A percentile compares a stretch with the other conserved stretches of the same genome.
Conservation (phyloP, 2,888 invertebrate species). For the Sesamia inferens region DNA sequence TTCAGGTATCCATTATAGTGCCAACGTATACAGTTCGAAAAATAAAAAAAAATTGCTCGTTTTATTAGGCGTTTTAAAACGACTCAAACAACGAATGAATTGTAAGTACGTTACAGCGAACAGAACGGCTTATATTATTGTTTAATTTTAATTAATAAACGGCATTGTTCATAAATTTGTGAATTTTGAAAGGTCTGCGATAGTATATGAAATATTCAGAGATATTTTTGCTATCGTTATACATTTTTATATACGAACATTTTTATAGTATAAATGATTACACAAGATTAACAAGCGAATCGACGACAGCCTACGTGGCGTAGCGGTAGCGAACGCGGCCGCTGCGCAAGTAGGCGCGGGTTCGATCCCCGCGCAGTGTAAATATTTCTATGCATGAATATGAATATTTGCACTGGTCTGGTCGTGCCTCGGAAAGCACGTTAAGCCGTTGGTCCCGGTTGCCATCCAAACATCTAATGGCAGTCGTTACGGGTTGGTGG, state of each 20-base stretch:
- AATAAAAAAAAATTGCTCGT: slow-evolving; percentile 9
- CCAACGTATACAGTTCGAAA: background rate
- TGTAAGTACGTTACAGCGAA: slow-evolving; percentile 6
- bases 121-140: background rate
- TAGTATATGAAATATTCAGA: background rate
- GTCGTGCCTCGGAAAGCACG: too few species aligned
- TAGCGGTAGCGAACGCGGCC: too few species aligned
- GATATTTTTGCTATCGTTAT: background rate
- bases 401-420: too few species aligned
- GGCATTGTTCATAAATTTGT: background rate
- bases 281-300: too few species aligned
- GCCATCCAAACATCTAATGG: too few species aligned
- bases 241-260: background rate
- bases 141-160: slow-evolving; percentile 22
- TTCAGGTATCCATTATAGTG: background rate
- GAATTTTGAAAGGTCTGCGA: slow-evolving; percentile 13
- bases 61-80: slow-evolving; percentile 32
- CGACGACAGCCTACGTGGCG: too few species aligned
- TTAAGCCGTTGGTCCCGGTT: too few species aligned
- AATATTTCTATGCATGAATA: too few species aligned
- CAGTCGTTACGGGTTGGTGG: too few species aligned
- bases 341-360: too few species aligned
- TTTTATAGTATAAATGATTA: too few species aligned
- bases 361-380: too few species aligned
- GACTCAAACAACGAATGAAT: slow-evolving; percentile 9